Percentiles rank a stretch among this genome's conserved stretches.
These are phyloP conservation scores for Luffia ferchaultella DNA, from an alignment of 2,888 invertebrate genomes.

Conservation along the genomic window DNA sequence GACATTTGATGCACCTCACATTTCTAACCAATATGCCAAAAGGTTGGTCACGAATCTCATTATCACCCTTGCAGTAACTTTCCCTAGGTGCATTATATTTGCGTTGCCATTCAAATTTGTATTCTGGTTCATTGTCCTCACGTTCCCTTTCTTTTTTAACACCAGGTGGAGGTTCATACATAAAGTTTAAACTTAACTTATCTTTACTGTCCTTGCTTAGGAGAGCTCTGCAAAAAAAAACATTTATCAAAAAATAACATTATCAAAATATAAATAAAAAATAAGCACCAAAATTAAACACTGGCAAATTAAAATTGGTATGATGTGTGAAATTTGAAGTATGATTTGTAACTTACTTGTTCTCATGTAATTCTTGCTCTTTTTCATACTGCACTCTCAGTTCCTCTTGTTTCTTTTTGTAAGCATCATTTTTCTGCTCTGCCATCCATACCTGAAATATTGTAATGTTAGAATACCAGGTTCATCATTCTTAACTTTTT, in stretches of 20 bases:
- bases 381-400: slow-evolving; percentile 96
- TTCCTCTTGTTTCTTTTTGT: slow-evolving; percentile 98
- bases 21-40: slow-evolving; percentile 98
- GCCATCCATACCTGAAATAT: slow-evolving; percentile 96
- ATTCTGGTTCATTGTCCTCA: slow-evolving; percentile 94
- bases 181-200: slow-evolving; percentile 96
- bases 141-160: slow-evolving; percentile 91
- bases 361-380: slow-evolving; percentile 98
- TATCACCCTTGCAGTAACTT: slow-evolving; percentile 97
- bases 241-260: background rate
- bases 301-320: background rate
- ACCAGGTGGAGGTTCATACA: slow-evolving; percentile 99
- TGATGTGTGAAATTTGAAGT: no score
- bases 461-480: no score
- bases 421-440: slow-evolving; percentile 96
- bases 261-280: background rate
- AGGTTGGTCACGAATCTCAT: slow-evolving; percentile 97
- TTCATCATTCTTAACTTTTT: background rate
- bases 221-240: slow-evolving; percentile 77
- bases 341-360: no score
- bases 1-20: slow-evolving; percentile 98
- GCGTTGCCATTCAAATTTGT: slow-evolving; percentile 99
- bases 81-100: slow-evolving; percentile 99
- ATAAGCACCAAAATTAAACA: background rate
- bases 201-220: slow-evolving; percentile 99